phyloP scores from a whole-genome alignment of 2,113 vertebrate species.

The Eretmochelys imbricata region DNA sequence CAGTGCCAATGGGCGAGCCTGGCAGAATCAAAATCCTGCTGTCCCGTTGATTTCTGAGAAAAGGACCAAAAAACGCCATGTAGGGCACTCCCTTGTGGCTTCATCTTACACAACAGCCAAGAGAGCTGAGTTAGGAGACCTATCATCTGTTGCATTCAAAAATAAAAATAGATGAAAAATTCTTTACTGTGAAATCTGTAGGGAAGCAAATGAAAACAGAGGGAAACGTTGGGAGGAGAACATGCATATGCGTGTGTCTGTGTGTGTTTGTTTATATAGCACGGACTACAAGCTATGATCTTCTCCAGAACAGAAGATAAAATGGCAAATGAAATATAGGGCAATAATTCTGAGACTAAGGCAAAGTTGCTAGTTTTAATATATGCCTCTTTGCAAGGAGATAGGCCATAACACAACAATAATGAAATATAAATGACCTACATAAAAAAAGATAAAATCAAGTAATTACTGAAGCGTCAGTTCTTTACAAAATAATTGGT shows the following conservation, averaged over 20 bases:
- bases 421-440: constrained; percentile 63
- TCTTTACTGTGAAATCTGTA: not conserved
- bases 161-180: not conserved
- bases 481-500: constrained; percentile 70
- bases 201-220: not conserved
- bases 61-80: not conserved
- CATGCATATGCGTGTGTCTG: not conserved
- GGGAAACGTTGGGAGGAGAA: not conserved
- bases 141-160: rapidly evolving
- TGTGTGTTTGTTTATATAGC: constrained; percentile 5
- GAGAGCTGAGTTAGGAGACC: not conserved
- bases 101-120: rapidly evolving
- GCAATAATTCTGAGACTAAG: constrained; percentile 37
- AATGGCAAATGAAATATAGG: constrained; percentile 56
- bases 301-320: constrained; percentile 63
- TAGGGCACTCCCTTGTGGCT: not conserved
- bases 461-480: constrained; percentile 48
- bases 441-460: constrained; percentile 68
- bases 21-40: not conserved
- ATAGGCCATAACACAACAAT: constrained; percentile 53
- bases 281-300: constrained; percentile 32
- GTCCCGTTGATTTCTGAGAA: not conserved
- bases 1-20: not conserved
- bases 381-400: constrained; percentile 38
- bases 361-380: constrained; percentile 40